Conservation (phyloP, 2,797 vertebrate genomes). For the Anguilla marmorata region DNA sequence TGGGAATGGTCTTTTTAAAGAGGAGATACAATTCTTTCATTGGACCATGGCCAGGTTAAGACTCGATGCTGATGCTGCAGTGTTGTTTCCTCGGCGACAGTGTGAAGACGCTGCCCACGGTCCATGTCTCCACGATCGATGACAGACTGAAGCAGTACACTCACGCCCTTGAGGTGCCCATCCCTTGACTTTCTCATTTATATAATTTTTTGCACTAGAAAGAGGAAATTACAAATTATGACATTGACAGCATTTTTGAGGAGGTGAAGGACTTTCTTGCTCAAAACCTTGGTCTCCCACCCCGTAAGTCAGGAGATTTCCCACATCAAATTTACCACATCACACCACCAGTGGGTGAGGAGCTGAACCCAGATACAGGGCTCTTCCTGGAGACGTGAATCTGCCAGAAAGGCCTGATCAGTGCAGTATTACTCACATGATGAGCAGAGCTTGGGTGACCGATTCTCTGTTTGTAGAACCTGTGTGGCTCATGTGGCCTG, state of each 20-base stretch:
- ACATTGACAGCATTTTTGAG: background rate
- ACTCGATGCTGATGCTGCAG: constrained; percentile 16
- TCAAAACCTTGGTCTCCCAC: background rate
- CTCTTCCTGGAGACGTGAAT: background rate
- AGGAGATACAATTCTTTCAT: constrained; percentile 12
- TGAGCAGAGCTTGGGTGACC: background rate
- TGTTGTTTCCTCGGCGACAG: constrained; percentile 67
- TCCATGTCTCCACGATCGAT: constrained; percentile 82
- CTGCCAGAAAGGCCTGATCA: background rate
- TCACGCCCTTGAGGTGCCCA: constrained; percentile 84
- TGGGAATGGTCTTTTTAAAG: constrained; percentile 22
- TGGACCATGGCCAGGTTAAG: constrained; percentile 32
- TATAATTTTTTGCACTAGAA: background rate
- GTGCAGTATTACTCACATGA: background rate
- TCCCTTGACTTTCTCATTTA: background rate
- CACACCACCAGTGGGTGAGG: background rate
- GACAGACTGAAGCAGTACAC: constrained; percentile 86
- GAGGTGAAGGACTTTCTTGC: background rate
- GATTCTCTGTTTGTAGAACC: constrained; percentile 20
- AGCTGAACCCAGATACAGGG: background rate
- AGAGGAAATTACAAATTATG: background rate
- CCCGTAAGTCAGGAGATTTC: background rate
- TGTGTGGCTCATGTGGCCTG: background rate
- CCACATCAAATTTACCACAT: background rate
- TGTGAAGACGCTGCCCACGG: constrained; percentile 71